Base-by-base conservation (phyloP, 2,888 invertebrate genomes). In the Cyaniris semiargus region DNA sequence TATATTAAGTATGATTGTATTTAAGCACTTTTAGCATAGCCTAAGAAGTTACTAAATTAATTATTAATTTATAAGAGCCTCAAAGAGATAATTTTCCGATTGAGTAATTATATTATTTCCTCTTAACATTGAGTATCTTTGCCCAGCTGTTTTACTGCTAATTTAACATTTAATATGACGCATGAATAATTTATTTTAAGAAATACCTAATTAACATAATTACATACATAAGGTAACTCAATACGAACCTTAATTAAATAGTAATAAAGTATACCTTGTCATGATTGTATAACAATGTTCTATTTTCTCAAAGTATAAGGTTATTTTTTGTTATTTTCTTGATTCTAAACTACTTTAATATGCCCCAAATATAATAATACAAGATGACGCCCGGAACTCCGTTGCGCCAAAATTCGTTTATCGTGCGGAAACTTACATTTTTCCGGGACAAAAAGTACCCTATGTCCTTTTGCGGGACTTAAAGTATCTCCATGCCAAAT, bases 111-210 rank as follows among this genome's bases (percentile, higher is more conserved):
- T 66, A 5, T 21, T 23, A 60, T 27, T 66, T 66, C 66, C 66
- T 66, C 23, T 60, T 13, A 60, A 15, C 60, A 60, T 23, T 60
- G 60, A 23, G 60, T 60, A 66, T 66, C 15, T 66, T 27, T 27
- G 66, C 66, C 0, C 66, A 66, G 66, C 66, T 66, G 66, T 66
- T 66, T 66, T 15, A 15, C 27, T 66, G 66, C 66, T 15, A 27
- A 66, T 66, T 66, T 66, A 66, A 66, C 66, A 66, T 60, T 60
- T 60, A 21, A 60, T 60, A 60, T 66, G 27, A 27, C 60, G 60
- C 27, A 66, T 60, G 58, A 58, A 58, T 58, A 21, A 58, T 27
- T 27, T 66, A 66, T 66, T 27, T 66, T 27, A n/a, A 66, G 66
- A 18, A 15, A 66, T 66, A 66, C 27, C 66, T 66, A 27, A 66